Evolutionary conservation across 2,888 invertebrate genomes (phyloP).

Genomic region (Nebria salina): DNA sequence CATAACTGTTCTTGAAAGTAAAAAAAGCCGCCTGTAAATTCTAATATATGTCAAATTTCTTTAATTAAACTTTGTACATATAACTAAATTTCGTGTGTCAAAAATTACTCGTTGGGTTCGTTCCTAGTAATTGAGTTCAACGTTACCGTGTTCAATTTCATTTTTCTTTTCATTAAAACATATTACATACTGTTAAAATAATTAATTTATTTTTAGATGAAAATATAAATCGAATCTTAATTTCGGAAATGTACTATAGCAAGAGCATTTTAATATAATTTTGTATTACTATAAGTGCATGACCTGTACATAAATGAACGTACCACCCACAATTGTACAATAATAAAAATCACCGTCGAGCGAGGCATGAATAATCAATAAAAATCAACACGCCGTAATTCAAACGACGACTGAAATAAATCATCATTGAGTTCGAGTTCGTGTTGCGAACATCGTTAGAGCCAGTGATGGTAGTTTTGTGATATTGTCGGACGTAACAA

Average conservation of each 20-base stretch:
- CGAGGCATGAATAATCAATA: slow-evolving; percentile 39
- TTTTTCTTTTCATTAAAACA: no score
- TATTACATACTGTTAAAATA: no score
- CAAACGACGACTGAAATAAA: slow-evolving; percentile 34
- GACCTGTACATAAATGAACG: not conserved
- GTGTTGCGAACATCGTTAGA: slow-evolving; percentile 10
- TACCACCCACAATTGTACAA: not conserved
- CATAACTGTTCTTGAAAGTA: slow-evolving; percentile 21
- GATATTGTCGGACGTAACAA: slow-evolving; percentile 32
- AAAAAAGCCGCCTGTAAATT: not conserved
- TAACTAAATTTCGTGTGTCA: slow-evolving; percentile 31
- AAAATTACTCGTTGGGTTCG: slow-evolving; percentile 18
- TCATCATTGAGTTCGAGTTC: slow-evolving; percentile 23
- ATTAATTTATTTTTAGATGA: no score
- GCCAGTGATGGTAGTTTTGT: not conserved
- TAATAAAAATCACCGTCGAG: not conserved
- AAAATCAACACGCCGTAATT: slow-evolving; percentile 41
- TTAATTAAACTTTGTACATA: slow-evolving; percentile 14
- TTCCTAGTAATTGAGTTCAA: slow-evolving; percentile 22
- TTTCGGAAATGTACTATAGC: no score
- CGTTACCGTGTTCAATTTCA: no score
- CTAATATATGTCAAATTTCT: slow-evolving; percentile 39
- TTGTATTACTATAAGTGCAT: not conserved
- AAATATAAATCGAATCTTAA: no score
- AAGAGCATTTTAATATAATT: no score